Base-by-base conservation (phyloP, 2,888 invertebrate species). In the Trachelus troglodyta region DNA sequence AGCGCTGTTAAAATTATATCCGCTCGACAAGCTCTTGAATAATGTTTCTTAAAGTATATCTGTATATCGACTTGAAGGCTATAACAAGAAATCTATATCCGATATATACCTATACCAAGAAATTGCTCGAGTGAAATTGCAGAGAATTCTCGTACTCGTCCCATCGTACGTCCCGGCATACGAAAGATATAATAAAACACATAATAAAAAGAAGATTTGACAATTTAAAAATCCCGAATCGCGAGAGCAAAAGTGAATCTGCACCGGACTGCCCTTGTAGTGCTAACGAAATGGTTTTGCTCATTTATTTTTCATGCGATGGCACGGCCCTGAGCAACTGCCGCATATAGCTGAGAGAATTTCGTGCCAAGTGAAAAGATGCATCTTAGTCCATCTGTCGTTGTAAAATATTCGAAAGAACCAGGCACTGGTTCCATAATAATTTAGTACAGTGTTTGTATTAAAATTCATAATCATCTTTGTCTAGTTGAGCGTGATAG, bases 1-100 rank as follows among this genome's bases (percentile, higher is more conserved):
- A 6, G 79, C 78, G 79, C 78, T 80, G 86, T 88, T 89, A 88
- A 88, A 88, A 87, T 89, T 88, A 88, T 87, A 85, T 85, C 80
- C 80, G 77, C 79, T 76, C 78, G 76, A 79, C 73, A 74, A 69
- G 69, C 34, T 34, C 34, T 75, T 69, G 73, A 34, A 73, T 15
- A 75, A 73, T 69, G 37, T 56, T 56, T 30, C 73, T 30, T 68
- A 77, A 56, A 30, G 33, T 40, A 34, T 75, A 34, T 75, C 40
- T 79, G 34, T 74, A 75, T 79, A 69, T 79, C 75, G 74, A 75
- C 76, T 40, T n/a, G 69, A 68, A 76, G 69, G 56, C 56, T 23
- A 15, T 6, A 23, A 12, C 12, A 12, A 35, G 35, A 12, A 35
- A 35, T 35, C 12, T 35, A 35, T 35, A 35, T 35, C 15, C 23